Evolutionary conservation across 2,888 invertebrate species (phyloP).

Genomic region (Noctua janthina): DNA sequence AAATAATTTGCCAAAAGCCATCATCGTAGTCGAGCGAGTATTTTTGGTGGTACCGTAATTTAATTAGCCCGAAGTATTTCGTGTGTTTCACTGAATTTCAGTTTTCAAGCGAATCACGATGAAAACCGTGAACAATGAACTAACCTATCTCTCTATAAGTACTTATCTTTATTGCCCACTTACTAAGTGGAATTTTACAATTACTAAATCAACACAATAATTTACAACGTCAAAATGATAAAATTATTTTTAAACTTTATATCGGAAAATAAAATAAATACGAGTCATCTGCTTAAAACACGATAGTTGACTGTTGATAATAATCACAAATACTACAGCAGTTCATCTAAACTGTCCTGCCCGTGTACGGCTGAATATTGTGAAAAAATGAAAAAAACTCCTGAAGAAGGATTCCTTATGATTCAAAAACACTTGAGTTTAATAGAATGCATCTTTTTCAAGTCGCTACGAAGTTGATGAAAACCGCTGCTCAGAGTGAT

Average conservation of each 20-base stretch:
- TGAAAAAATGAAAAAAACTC: not conserved
- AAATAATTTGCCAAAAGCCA: slow-evolving; percentile 6
- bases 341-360: not conserved
- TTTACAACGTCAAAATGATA: slow-evolving; percentile 30
- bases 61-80: not conserved
- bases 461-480: not conserved
- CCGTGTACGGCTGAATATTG: not conserved
- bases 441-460: not conserved
- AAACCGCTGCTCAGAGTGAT: not conserved
- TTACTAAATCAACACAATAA: slow-evolving; percentile 13
- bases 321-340: slow-evolving; percentile 16
- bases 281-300: slow-evolving; percentile 6
- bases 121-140: not conserved
- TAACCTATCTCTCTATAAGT: slow-evolving; percentile 6
- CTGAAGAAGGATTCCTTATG: not conserved
- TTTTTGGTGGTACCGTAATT: not conserved
- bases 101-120: not conserved
- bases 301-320: slow-evolving; percentile 3
- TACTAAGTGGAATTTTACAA: slow-evolving; percentile 47
- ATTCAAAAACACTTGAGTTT: not conserved
- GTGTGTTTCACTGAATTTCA: not conserved
- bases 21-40: not conserved
- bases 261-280: slow-evolving; percentile 20
- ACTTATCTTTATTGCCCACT: slow-evolving; percentile 17
- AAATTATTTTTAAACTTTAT: slow-evolving; percentile 13